These are phyloP conservation scores for Euplagia quadripunctaria DNA, from an alignment of 2,888 invertebrate species.

Conservation along the genomic window DNA sequence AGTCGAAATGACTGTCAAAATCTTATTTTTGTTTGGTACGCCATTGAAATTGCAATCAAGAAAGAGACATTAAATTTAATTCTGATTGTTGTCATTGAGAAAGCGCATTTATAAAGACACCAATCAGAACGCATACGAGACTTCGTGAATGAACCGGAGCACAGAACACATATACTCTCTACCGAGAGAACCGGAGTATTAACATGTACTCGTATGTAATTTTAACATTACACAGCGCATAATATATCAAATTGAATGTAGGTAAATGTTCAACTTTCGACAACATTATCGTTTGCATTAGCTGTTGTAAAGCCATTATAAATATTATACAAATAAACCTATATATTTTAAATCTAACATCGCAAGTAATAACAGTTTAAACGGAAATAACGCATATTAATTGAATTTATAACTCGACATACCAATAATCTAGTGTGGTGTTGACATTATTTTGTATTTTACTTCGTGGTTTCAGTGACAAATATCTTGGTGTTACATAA, in stretches of 20 bases:
- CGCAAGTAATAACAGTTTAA: slow-evolving; percentile 52
- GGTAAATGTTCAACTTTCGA: slow-evolving; percentile 47
- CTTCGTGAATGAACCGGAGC: no score
- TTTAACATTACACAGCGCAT: slow-evolving; percentile 24
- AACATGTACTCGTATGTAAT: slow-evolving; percentile 31
- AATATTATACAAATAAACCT: slow-evolving; percentile 47
- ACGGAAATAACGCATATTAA: slow-evolving; percentile 43
- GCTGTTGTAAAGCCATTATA: slow-evolving; percentile 53
- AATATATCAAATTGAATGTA: slow-evolving; percentile 41
- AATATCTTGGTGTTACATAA: slow-evolving; percentile 26
- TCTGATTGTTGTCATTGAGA: no score
- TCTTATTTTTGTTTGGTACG: no score
- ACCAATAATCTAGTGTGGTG: slow-evolving; percentile 36
- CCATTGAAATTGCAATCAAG: no score
- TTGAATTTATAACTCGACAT: slow-evolving; percentile 43
- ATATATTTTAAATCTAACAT: slow-evolving; percentile 51
- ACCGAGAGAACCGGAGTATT: no score
- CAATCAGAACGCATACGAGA: no score
- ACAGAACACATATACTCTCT: no score
- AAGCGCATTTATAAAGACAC: no score
- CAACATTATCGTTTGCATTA: slow-evolving; percentile 53
- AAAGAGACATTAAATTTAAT: no score
- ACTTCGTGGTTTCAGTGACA: slow-evolving; percentile 30
- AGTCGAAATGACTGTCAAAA: no score
- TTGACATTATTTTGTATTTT: slow-evolving; percentile 37